These are phyloP conservation scores for Tanytarsus gracilentus DNA, from an alignment of 2,888 invertebrate genomes.

Conservation along the genomic window DNA sequence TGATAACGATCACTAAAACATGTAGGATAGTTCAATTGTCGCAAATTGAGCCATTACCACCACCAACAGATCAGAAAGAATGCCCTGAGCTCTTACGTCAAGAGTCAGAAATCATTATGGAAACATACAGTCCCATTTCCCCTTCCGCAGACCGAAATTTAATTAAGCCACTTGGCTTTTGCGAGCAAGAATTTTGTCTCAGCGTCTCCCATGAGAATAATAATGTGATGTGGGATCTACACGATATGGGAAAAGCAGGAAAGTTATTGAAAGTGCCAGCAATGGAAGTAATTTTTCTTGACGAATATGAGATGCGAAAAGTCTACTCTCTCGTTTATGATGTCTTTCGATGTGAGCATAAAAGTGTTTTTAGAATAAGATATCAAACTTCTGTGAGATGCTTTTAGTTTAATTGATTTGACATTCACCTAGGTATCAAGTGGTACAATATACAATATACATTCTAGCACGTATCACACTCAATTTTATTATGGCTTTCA, in stretches of 20 bases:
- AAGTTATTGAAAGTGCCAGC: conserved; percentile 38
- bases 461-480: too few species aligned
- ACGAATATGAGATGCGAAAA: conserved; percentile 49
- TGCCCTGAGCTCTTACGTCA: not conserved
- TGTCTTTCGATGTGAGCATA: conserved; percentile 47
- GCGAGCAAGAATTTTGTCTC: conserved; percentile 23
- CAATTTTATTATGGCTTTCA: too few species aligned
- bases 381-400: conserved; percentile 14
- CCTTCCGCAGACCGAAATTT: conserved; percentile 33
- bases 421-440: too few species aligned
- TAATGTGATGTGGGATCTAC: conserved; percentile 35
- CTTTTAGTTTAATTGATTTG: conserved; percentile 28
- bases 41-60: conserved; percentile 29
- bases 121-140: conserved; percentile 34
- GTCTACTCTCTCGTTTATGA: conserved; percentile 50
- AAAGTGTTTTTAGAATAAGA: not conserved
- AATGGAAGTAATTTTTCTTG: conserved; percentile 35
- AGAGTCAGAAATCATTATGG: conserved; percentile 32
- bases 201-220: conserved; percentile 24
- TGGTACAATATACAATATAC: too few species aligned
- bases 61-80: not conserved
- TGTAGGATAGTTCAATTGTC: conserved; percentile 7
- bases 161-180: conserved; percentile 21
- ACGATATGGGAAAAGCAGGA: conserved; percentile 38
- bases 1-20: too few species aligned